phyloP scores from a whole-genome alignment of 2,113 vertebrate genomes.

The Boleophthalmus pectinirostris region DNA sequence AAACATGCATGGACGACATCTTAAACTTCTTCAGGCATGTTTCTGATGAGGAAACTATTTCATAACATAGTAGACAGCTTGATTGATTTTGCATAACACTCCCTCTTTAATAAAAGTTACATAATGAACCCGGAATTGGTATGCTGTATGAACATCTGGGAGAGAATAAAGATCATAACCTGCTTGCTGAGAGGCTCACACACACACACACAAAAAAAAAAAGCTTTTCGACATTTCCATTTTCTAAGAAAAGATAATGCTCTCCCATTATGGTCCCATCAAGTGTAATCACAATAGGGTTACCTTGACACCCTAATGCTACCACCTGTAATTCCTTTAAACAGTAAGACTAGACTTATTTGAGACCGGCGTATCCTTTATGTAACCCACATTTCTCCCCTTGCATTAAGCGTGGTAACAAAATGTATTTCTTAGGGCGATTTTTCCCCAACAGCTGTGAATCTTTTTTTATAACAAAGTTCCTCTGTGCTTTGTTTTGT shows the following conservation, averaged over 20 bases:
- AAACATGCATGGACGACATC: no score
- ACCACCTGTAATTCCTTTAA: neutral
- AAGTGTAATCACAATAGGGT: neutral
- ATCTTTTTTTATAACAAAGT: constrained; percentile 7
- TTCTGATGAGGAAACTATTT: no score
- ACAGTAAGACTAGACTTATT: neutral
- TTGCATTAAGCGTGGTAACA: neutral
- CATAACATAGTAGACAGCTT: no score
- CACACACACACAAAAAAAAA: neutral
- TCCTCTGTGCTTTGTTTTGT: constrained; percentile 1
- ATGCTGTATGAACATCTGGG: neutral
- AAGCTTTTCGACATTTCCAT: neutral
- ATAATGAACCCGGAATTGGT: neutral
- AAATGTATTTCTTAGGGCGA: neutral
- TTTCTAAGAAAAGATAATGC: neutral
- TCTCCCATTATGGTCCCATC: neutral
- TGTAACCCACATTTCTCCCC: neutral
- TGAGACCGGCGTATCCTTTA: neutral
- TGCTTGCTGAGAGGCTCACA: neutral
- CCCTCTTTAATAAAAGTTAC: neutral
- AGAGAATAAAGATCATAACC: neutral
- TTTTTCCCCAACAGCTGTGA: constrained; percentile 1
- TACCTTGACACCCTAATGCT: neutral
- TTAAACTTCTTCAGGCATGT: no score
- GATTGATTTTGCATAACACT: no score